Evolutionary conservation across 2,797 vertebrate genomes (phyloP).

Genomic region (Acestrorhynchus altus): DNA sequence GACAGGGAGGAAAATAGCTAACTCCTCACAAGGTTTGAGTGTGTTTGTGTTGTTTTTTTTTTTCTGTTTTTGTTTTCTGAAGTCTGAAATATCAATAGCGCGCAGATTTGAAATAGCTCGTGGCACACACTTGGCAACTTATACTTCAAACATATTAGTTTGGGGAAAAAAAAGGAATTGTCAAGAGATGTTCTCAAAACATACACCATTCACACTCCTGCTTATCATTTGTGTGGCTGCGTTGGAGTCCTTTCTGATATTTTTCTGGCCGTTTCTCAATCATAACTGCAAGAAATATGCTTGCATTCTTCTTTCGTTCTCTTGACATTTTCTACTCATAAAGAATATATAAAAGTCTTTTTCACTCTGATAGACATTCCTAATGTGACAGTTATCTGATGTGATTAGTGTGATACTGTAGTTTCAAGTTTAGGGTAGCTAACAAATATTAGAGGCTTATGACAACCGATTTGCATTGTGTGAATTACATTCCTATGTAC

Average conservation of each 20-base stretch:
- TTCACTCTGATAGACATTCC: too few relatives aligned
- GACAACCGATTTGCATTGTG: background rate
- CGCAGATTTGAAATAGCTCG: slow-evolving; percentile 77
- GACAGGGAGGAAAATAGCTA: slow-evolving; percentile 63
- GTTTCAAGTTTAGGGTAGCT: too few relatives aligned
- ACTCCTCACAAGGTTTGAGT: slow-evolving; percentile 66
- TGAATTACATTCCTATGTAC: background rate
- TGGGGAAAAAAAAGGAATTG: slow-evolving; percentile 71
- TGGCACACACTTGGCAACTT: slow-evolving; percentile 74
- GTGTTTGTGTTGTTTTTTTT: slow-evolving; percentile 39
- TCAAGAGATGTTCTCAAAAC: slow-evolving; percentile 72
- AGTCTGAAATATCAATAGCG: slow-evolving; percentile 78
- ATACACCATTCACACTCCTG: slow-evolving; percentile 65
- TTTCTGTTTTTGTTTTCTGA: slow-evolving; percentile 72
- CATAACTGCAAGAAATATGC: slow-evolving; percentile 52
- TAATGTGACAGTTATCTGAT: too few relatives aligned
- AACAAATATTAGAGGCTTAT: background rate
- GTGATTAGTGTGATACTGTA: too few relatives aligned
- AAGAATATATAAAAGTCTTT: too few relatives aligned
- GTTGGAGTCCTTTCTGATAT: slow-evolving; percentile 43
- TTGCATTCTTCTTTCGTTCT: background rate
- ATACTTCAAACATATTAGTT: slow-evolving; percentile 81
- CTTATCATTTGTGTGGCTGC: slow-evolving; percentile 71
- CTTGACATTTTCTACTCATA: background rate
- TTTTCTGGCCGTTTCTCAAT: slow-evolving; percentile 40